Base-by-base conservation (phyloP, 2,888 invertebrate genomes). In the Anagyrus pseudococci region DNA sequence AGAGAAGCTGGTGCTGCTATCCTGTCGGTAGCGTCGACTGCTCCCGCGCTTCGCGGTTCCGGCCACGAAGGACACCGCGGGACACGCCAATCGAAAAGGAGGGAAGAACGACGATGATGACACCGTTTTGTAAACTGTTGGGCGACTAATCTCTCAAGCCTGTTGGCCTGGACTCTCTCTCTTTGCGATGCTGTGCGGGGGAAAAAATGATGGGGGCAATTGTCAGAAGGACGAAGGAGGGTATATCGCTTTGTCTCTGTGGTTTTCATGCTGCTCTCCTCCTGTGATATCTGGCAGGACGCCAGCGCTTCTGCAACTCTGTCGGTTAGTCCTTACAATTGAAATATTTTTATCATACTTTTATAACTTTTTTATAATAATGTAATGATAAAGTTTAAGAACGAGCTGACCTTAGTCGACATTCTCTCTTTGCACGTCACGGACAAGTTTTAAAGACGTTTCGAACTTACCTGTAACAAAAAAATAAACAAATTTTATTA, bases 81-180 rank as follows among this genome's bases (percentile, higher is more conserved):
- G 17, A 22, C 37, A 53, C 23, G 52, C 52, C n/a, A 55, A 57
- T 52, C 48, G 47, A 48, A 23, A 10, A 4, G 13, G 20, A 46
- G 33, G 52, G 52, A 63, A 63, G n/a, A n/a, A n/a, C 26, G 40
- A 53, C 60, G 47, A 60, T 58, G 70, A 69, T 68, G 70, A 61
- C 70, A 69, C 60, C 67, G 69, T 74, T n/a, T n/a, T n/a, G n/a
- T n/a, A n/a, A n/a, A n/a, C n/a, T n/a, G n/a, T n/a, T n/a, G n/a
- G n/a, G n/a, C n/a, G n/a, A n/a, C n/a, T n/a, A n/a, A n/a, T n/a
- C n/a, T n/a, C n/a, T n/a, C n/a, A n/a, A n/a, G n/a, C n/a, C n/a
- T n/a, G n/a, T n/a, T n/a, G n/a, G n/a, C n/a, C n/a, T n/a, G n/a
- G n/a, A n/a, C n/a, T n/a, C n/a, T n/a, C n/a, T n/a, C n/a, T n/a